Evolutionary conservation across 2,113 vertebrate genomes (phyloP), one percentile per base, ranked within the genome.

Genomic region (Psilopogon haemacephalus): DNA sequence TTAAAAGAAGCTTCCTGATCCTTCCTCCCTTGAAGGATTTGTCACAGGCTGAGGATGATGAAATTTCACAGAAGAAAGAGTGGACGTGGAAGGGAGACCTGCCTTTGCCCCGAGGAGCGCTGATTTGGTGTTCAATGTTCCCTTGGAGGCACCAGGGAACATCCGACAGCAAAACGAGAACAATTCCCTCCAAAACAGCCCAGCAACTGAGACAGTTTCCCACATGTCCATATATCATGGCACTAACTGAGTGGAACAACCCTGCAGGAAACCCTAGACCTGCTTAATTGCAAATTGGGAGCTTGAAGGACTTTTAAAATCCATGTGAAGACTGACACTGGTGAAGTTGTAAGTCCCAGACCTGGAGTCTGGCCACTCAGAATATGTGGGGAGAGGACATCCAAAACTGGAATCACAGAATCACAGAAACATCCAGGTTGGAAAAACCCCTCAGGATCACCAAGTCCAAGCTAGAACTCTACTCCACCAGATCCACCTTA

Each of bases 251-350:
- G 70, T 32, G 79, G 32, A 59, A 35, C 40, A 63, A 5, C 48
- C 63, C 52, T 35, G 64, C 44, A 91, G 78, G 54, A 89, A 89
- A 67, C 12, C 24, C 58, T 15, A 48, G 23, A 32, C 44, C 55
- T 79, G 70, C 17, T 73, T 27, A 65, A 9, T 13, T 54, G 40
- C 33, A 79, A 85, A 88, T 42, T 8, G 63, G 33, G 37, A 42
- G 21, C 5, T 7, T 38, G 58, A 18, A 26, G 12, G 35, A 24
- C 20, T 58, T 40, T 40, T 2, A 28, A 54, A 59, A 86, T 18
- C 48, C 21, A 15, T 1, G 1, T 27, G 26, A 70, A 5, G 35
- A 59, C 4, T 21, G 50, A 30, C 4, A 59, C 1, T 3, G 4
- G 17, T 56, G 28, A 48, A 2, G 1, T 4, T 10, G n/a, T 16